A percentile compares a stretch with the other conserved stretches of the same genome.
These are phyloP conservation scores for Ceratina australensis DNA, from an alignment of 1,140 invertebrate species.

Conservation along the genomic window DNA sequence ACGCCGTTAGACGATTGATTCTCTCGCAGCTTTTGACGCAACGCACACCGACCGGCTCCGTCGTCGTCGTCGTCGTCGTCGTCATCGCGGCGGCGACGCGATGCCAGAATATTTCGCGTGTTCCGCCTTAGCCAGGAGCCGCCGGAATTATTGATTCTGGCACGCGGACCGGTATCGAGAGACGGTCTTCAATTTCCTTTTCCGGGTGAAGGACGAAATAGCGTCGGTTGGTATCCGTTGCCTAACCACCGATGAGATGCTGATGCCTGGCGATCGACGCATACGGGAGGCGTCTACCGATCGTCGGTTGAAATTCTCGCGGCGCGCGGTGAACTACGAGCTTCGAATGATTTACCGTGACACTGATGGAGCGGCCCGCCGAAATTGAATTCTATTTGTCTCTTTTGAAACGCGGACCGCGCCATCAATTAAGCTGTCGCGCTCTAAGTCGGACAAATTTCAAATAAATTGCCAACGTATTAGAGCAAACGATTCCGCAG, in stretches of 20 bases:
- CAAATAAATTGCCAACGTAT: not conserved
- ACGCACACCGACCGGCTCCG: too few species aligned
- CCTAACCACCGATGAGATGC: too few species aligned
- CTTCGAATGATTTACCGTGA: not conserved
- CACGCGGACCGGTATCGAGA: conserved; percentile 37
- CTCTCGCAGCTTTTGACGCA: not conserved
- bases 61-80: conserved; percentile 12
- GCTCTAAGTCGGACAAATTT: not conserved
- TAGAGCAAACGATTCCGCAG: too few species aligned
- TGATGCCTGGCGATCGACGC: not conserved
- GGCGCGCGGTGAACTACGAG: not conserved
- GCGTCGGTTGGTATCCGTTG: conserved; percentile 1
- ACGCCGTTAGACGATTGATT: not conserved
- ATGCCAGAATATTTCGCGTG: conserved; percentile 50
- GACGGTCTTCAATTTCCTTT: conserved; percentile 56
- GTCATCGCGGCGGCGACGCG: conserved; percentile 1
- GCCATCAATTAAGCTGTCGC: not conserved
- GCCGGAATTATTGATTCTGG: conserved; percentile 61
- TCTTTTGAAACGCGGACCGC: not conserved
- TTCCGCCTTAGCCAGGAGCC: conserved; percentile 1
- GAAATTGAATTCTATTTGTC: not conserved
- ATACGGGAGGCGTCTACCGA: too few species aligned
- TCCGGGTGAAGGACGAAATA: conserved; percentile 50
- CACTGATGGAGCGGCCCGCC: not conserved
- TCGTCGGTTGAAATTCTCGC: too few species aligned